phyloP scores from a whole-genome alignment of 2,113 vertebrate genomes.

The Glaucidium brasilianum region DNA sequence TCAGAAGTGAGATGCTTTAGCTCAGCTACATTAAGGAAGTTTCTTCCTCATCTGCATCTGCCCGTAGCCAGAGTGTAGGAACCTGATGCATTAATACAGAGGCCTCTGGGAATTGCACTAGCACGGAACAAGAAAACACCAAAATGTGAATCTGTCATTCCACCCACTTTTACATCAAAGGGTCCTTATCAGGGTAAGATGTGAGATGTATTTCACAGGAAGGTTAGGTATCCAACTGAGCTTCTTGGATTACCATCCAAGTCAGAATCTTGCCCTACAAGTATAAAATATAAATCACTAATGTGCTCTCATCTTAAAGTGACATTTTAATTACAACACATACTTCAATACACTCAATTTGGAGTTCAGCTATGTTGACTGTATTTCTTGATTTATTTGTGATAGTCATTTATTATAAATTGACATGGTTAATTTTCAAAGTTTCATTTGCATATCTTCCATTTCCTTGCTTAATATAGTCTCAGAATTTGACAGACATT shows the following conservation, averaged over 20 bases:
- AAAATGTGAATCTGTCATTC: neutral
- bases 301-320: neutral
- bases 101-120: neutral
- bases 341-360: constrained; percentile 50
- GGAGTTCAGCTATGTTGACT: neutral
- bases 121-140: fast-evolving
- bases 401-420: constrained; percentile 44
- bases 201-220: neutral
- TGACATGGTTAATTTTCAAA: constrained; percentile 35
- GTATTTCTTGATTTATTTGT: constrained; percentile 38
- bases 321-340: constrained; percentile 55
- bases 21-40: neutral
- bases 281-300: constrained; percentile 16
- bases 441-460: constrained; percentile 34
- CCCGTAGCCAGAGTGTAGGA: neutral
- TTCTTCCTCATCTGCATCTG: neutral
- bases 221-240: neutral
- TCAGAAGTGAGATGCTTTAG: neutral
- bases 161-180: neutral
- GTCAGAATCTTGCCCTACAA: neutral
- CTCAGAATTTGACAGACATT: neutral
- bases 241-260: neutral
- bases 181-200: neutral
- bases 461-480: constrained; percentile 33
- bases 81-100: neutral